phyloP scores from a whole-genome alignment of 2,113 vertebrate species.

The Halichoeres trimaculatus region DNA sequence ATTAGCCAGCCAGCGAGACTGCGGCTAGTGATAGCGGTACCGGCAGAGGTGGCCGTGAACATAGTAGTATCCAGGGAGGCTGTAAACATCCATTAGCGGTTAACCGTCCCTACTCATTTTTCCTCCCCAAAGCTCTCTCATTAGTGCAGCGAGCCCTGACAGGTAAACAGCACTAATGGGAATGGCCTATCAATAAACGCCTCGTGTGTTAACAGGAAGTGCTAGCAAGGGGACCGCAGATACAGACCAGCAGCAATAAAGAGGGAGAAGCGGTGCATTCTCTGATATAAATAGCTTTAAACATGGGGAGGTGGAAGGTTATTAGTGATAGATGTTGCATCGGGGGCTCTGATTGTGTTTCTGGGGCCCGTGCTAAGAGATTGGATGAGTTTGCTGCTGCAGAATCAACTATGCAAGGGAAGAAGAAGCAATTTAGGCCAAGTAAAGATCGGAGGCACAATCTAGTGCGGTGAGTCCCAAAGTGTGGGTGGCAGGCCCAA shows the following conservation, averaged over 20 bases:
- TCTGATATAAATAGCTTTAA: constrained; percentile 75
- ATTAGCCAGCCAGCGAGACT: constrained; percentile 81
- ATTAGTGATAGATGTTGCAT: constrained; percentile 58
- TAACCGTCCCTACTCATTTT: constrained; percentile 91
- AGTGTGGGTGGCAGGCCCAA: neutral
- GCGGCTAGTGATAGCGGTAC: constrained; percentile 72
- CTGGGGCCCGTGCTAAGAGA: constrained; percentile 25
- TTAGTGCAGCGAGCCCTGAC: constrained; percentile 91
- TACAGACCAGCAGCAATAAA: constrained; percentile 56
- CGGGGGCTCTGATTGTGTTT: constrained; percentile 37
- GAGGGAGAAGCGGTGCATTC: constrained; percentile 35
- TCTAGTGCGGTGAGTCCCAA: neutral
- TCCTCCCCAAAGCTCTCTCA: constrained; percentile 91
- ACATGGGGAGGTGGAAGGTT: constrained; percentile 59
- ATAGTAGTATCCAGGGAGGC: constrained; percentile 74
- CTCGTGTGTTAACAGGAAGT: constrained; percentile 86
- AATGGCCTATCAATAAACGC: constrained; percentile 92
- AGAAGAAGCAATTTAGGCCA: constrained; percentile 23
- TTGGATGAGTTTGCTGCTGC: neutral
- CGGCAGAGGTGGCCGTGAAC: constrained; percentile 75
- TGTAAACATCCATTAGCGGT: constrained; percentile 94
- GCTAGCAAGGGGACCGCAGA: constrained; percentile 64
- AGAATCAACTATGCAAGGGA: constrained; percentile 22
- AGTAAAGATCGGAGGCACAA: constrained; percentile 45
- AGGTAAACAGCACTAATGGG: constrained; percentile 94